Base-by-base conservation (phyloP, 2,113 vertebrate genomes). In the Phocoena phocoena region DNA sequence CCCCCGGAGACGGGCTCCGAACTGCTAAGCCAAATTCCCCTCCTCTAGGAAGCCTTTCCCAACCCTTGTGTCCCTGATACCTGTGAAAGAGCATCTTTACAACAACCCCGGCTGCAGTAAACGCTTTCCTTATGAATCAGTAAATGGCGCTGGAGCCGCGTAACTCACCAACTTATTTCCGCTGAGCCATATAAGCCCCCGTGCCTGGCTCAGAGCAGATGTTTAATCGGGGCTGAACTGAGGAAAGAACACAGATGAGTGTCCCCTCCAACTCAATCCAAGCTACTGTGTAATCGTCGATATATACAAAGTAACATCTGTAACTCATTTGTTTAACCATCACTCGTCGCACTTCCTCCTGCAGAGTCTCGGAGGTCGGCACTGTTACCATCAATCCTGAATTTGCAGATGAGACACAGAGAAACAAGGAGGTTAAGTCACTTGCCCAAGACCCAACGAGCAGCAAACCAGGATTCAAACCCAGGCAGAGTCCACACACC, bases 231-330 rank as follows among this genome's bases (percentile, higher is more conserved):
- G 2, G 7, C 0, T 15, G 28, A 62, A 2, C 2, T 18, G 13
- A 18, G 4, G 36, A 50, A 44, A 0, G n/a, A n/a, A 28, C 21
- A 12, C 71, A 5, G 1, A 2, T 8, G 1, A 2, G 23, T 1
- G 1, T 0, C 71, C 14, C 33, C 62, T 58, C 38, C 41, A 3
- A 0, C 36, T 25, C 68, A 1, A 2, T 21, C 28, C 6, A 0
- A 6, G 20, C 14, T 3, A 15, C 0, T 41, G 55, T 5, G 6
- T 2, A 3, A 71, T 1, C 1, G 11, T 17, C 6, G 15, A 10
- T 5, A 4, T 1, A 1, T 1, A 15, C 25, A 33, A 18, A 60
- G 1, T 1, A 38, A 33, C 47, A 2, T 0, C 4, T 1, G 26
- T 3, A 36, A 11, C 41, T 44, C 44, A 1, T 3, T 2, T 9